phyloP scores from a whole-genome alignment of 2,888 invertebrate genomes.

The Drosophila prostipennis region DNA sequence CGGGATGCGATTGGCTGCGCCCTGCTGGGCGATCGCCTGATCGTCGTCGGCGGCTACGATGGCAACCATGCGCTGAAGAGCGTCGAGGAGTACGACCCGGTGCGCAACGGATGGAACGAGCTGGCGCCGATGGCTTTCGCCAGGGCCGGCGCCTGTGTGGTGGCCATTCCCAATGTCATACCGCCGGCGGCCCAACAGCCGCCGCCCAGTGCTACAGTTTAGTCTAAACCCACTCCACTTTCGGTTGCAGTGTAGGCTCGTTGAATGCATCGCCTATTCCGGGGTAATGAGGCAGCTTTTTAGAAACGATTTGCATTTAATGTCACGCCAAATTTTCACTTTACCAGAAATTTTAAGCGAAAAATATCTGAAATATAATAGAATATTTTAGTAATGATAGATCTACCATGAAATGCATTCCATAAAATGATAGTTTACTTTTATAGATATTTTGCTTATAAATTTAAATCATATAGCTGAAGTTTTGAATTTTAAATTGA shows the following conservation, averaged over 20 bases:
- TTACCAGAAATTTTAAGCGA: too few relatives aligned
- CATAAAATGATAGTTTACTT: too few relatives aligned
- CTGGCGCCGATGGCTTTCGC: conserved; percentile 92
- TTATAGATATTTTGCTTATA: too few relatives aligned
- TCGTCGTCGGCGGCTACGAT: conserved; percentile 95
- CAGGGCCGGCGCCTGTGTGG: conserved; percentile 95
- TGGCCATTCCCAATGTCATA: conserved; percentile 86
- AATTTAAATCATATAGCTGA: too few relatives aligned
- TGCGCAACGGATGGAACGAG: conserved; percentile 91
- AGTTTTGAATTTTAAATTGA: background rate
- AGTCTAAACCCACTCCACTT: conserved; percentile 64
- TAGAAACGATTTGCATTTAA: conserved; percentile 1
- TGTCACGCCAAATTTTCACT: background rate
- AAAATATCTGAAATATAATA: background rate
- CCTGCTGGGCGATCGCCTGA: conserved; percentile 90
- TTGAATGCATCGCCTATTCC: conserved; percentile 7
- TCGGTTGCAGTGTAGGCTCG: conserved; percentile 31
- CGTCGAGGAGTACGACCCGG: conserved; percentile 95
- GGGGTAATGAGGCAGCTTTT: background rate
- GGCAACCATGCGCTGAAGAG: conserved; percentile 94
- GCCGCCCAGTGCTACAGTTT: conserved; percentile 83
- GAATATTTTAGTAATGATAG: too few relatives aligned
- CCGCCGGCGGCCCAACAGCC: conserved; percentile 81
- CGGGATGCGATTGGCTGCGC: conserved; percentile 96
- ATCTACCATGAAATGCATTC: too few relatives aligned